Evolutionary conservation across 2,113 vertebrate species (phyloP).

Genomic region (Ictalurus furcatus): DNA sequence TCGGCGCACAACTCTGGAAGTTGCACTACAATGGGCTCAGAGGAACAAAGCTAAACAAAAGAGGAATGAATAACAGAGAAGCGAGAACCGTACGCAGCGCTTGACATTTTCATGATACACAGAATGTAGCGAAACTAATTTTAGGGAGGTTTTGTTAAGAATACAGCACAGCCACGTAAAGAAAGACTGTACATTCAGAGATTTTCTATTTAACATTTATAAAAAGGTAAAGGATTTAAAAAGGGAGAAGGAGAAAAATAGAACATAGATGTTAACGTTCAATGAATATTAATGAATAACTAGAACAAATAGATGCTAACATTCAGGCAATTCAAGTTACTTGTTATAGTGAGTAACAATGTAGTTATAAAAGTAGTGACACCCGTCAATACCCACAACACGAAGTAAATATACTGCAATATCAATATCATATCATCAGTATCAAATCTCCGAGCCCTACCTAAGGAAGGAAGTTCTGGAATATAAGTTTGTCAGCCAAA

Average conservation of each 20-base stretch:
- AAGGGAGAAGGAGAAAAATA: background rate
- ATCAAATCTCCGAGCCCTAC: background rate
- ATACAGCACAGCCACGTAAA: background rate
- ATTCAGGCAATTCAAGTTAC: background rate
- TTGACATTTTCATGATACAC: background rate
- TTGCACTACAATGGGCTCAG: background rate
- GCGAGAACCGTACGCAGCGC: too few species aligned
- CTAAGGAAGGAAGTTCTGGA: background rate
- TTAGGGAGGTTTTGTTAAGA: background rate
- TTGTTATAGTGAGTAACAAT: background rate
- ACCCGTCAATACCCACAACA: background rate
- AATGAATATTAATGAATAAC: background rate
- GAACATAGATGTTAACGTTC: background rate
- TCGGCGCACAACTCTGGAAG: background rate
- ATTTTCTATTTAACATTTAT: background rate
- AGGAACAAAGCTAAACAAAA: constrained; percentile 22
- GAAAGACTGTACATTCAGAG: background rate
- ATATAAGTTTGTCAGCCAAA: background rate
- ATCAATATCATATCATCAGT: background rate
- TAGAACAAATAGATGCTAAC: background rate
- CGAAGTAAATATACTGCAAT: background rate
- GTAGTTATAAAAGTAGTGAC: background rate
- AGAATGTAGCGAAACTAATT: background rate
- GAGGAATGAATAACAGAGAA: constrained; percentile 13
- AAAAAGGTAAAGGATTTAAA: background rate